Conservation (phyloP, 1,140 invertebrate species). For the Tetramorium alpestre region DNA sequence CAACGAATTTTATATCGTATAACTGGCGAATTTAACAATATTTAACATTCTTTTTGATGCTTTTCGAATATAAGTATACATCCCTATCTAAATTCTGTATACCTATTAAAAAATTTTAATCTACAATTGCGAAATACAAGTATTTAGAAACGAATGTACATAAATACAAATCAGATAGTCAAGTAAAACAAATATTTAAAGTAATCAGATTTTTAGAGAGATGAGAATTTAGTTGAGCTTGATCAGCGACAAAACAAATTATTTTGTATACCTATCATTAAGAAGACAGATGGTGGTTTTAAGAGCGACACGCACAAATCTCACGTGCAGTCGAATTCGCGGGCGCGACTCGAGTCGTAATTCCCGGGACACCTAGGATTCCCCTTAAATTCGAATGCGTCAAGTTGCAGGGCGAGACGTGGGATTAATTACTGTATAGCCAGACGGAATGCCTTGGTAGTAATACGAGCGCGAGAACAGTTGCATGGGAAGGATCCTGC, state of each 20-base stretch:
- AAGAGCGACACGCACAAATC: constrained; percentile 21
- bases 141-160: background rate
- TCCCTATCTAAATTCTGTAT: background rate
- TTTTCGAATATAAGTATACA: background rate
- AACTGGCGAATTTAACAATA: background rate
- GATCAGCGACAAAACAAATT: background rate
- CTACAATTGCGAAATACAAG: background rate
- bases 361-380: constrained; percentile 69
- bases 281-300: background rate
- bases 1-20: background rate
- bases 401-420: constrained; percentile 65
- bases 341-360: constrained; percentile 55
- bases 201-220: background rate
- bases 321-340: constrained; percentile 58
- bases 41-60: background rate
- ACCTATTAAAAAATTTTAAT: background rate
- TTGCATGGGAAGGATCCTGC: constrained; percentile 63
- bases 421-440: constrained; percentile 71
- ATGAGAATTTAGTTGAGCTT: background rate
- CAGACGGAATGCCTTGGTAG: constrained; percentile 60
- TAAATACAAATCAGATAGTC: background rate
- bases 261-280: background rate
- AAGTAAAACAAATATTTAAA: background rate
- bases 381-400: constrained; percentile 68
- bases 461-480: constrained; percentile 41